Base-by-base conservation (phyloP, 2,113 vertebrate species). In the Colaptes auratus region DNA sequence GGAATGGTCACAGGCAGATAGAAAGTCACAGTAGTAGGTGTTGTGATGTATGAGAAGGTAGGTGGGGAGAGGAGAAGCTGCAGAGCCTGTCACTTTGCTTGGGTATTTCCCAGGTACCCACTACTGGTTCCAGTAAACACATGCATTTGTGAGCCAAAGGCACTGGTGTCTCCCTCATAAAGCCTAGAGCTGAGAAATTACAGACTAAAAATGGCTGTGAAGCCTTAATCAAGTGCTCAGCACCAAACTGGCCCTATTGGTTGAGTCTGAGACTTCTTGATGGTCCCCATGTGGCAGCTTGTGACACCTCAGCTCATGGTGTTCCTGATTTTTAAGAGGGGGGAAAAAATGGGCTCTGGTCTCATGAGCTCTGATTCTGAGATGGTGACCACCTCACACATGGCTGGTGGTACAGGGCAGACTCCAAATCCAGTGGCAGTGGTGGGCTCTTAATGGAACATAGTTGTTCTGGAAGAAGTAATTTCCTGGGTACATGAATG, bases 1-100 rank as follows among this genome's bases (percentile, higher is more conserved):
- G 85, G 39, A 91, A 86, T 25, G 88, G 79, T 82, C 88, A 17
- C 92, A 89, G 94, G 92, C 90, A 95, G 92, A 92, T 76, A 90
- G 71, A 85, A 72, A 90, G 77, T 44, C 15, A 0, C 2, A 6
- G 78, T 66, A 95, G 88, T 95, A 89, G 67, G 82, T 59, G 81
- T 85, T 96, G 90, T n/a, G 61, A 53, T 92, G 53, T 52, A 61
- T 3, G 75, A 85, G 77, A 25, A 67, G 36, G 71, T 74, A 42
- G 10, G 46, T 30, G 72, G 46, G 56, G 56, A 86, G 35, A 81
- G 56, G 42, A 56, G 86, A 58, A 13, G 30, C 20, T 88, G 82
- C 44, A 46, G 83, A 39, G 12, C 27, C 74, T 90, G 86, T 85
- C 55, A 16, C 19, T 24, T 10, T 7, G 7, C 14, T 76, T 65